phyloP scores from a whole-genome alignment of 2,888 invertebrate genomes.

The Baccha elongata region DNA sequence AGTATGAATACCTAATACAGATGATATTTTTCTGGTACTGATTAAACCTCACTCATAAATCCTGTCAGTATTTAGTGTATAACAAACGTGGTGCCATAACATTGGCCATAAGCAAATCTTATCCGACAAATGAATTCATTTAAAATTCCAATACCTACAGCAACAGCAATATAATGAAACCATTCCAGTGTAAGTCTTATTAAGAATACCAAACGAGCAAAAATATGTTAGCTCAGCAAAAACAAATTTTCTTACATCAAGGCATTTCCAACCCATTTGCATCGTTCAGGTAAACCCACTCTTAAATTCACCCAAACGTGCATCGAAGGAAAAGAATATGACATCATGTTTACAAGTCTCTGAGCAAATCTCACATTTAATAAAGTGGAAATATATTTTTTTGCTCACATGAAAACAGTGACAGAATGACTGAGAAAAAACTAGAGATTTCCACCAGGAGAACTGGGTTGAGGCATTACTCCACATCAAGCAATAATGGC shows the following conservation, averaged over 20 bases:
- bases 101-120: not conserved
- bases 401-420: slow-evolving; percentile 49
- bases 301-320: slow-evolving; percentile 11
- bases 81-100: too few relatives aligned
- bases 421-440: slow-evolving; percentile 42
- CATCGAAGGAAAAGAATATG: slow-evolving; percentile 59
- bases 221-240: not conserved
- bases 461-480: slow-evolving; percentile 42
- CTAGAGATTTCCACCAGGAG: slow-evolving; percentile 19
- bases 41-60: too few relatives aligned
- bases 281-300: slow-evolving; percentile 16
- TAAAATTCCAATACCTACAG: not conserved
- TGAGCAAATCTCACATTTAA: slow-evolving; percentile 66
- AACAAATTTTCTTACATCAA: slow-evolving; percentile 16
- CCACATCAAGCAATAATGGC: slow-evolving; percentile 37
- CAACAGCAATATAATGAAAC: slow-evolving; percentile 3
- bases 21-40: too few relatives aligned
- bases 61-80: too few relatives aligned
- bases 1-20: too few relatives aligned
- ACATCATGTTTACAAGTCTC: slow-evolving; percentile 68
- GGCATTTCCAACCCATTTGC: slow-evolving; percentile 22
- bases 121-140: not conserved
- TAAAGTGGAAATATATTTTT: slow-evolving; percentile 67
- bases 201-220: not conserved
- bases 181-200: slow-evolving; percentile 9